Conservation (phyloP, 1,140 invertebrate genomes). For the Mya arenaria region DNA sequence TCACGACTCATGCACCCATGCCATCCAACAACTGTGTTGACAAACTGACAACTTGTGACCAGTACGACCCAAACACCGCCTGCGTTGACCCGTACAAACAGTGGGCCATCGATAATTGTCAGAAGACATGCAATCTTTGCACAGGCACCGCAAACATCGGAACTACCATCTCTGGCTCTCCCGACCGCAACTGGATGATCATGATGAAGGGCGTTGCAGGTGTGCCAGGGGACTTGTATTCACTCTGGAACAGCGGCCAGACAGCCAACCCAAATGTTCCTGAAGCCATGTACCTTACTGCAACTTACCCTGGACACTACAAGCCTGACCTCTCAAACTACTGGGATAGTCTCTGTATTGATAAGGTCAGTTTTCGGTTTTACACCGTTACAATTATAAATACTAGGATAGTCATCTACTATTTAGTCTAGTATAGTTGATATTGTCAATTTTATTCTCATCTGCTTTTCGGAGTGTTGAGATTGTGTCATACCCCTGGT, state of each 20-base stretch:
- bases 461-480: no score
- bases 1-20: constrained; percentile 24
- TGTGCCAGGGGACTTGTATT: constrained; percentile 68
- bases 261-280: constrained; percentile 65
- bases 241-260: constrained; percentile 61
- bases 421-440: no score
- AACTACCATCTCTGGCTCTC: constrained; percentile 14
- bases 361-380: constrained; percentile 68
- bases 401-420: no score
- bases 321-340: constrained; percentile 69
- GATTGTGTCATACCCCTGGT: no score
- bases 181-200: constrained; percentile 59
- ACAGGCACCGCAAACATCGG: constrained; percentile 28
- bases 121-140: constrained; percentile 65
- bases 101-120: constrained; percentile 72
- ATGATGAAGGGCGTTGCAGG: constrained; percentile 73
- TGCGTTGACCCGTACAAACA: constrained; percentile 62
- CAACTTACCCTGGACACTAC: constrained; percentile 65
- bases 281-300: constrained; percentile 65
- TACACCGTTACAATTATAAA: no score
- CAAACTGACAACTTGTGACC: constrained; percentile 66
- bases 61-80: constrained; percentile 56
- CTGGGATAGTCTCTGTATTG: constrained; percentile 66
- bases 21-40: constrained; percentile 55
- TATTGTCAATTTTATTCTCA: no score